Percentiles rank a stretch among this genome's conserved stretches.
Conservation (phyloP, 2,113 vertebrate genomes). For the Orycteropus afer region DNA sequence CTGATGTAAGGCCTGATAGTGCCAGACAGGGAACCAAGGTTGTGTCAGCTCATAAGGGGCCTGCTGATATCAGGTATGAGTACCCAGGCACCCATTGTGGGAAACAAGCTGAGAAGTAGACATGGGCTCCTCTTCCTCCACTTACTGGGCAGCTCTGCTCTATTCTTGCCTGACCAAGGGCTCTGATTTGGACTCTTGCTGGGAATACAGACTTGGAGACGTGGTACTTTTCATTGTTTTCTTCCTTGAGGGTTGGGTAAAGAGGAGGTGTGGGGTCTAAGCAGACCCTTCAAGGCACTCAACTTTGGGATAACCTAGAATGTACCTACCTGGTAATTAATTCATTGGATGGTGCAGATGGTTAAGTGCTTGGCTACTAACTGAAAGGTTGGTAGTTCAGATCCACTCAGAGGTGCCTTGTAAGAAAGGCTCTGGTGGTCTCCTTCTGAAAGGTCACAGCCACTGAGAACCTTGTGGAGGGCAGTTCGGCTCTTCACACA, state of each 20-base stretch:
- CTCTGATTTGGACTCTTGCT: neutral
- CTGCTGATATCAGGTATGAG: constrained; percentile 14
- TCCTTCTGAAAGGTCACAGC: neutral
- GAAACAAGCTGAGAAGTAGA: constrained; percentile 50
- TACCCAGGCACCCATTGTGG: constrained; percentile 44
- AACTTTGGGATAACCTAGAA: neutral
- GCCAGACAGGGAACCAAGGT: constrained; percentile 31
- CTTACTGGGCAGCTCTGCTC: neutral
- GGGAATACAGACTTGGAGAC: neutral
- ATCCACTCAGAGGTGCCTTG: neutral
- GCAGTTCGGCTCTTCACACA: neutral
- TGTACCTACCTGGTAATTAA: neutral
- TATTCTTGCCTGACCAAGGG: neutral
- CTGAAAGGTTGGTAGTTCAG: neutral
- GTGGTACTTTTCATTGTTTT: neutral
- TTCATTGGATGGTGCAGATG: neutral
- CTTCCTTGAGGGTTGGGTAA: neutral
- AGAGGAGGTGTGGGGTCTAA: neutral
- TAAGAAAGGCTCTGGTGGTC: neutral
- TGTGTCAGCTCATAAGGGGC: constrained; percentile 53
- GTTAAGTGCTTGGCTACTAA: neutral
- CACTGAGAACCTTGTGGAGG: neutral
- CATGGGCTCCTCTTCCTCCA: constrained; percentile 62
- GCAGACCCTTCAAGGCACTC: neutral
- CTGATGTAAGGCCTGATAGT: neutral